phyloP scores from a whole-genome alignment of 2,797 vertebrate genomes.

The Cirrhinus mrigala region DNA sequence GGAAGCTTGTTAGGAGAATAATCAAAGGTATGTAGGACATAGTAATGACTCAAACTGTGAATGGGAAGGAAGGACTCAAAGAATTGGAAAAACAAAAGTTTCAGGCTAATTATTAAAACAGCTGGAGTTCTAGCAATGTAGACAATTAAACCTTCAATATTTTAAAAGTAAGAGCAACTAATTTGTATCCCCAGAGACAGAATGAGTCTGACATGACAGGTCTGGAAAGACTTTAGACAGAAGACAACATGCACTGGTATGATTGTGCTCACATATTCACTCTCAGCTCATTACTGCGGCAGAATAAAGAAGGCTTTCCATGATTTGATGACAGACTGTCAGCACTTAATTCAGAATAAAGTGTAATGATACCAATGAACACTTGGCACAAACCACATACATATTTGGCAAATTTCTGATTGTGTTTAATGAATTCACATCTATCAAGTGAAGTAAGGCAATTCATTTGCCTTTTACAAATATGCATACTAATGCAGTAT shows the following conservation, averaged over 20 bases:
- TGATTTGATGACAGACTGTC: slow-evolving; percentile 1
- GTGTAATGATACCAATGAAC: background rate
- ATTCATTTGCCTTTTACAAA: background rate
- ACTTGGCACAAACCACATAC: background rate
- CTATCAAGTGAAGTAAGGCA: background rate
- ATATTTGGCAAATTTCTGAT: background rate
- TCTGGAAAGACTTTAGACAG: slow-evolving; percentile 7
- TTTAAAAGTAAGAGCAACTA: background rate
- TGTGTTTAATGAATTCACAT: background rate
- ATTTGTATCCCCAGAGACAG: background rate
- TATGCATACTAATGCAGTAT: background rate
- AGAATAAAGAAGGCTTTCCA: background rate
- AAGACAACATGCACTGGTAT: background rate
- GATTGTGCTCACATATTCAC: slow-evolving; percentile 5
- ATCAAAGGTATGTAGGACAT: background rate
- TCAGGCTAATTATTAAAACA: background rate
- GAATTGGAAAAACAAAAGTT: background rate
- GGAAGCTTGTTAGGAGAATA: background rate
- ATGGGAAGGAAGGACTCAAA: background rate
- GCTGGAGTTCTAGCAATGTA: background rate
- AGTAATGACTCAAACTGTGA: background rate
- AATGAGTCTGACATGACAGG: slow-evolving; percentile 15
- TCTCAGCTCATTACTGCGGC: background rate
- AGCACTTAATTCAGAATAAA: background rate
- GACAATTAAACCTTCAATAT: background rate